These are phyloP conservation scores for Centropristis striata DNA, from an alignment of 2,113 vertebrate species.

Conservation along the genomic window DNA sequence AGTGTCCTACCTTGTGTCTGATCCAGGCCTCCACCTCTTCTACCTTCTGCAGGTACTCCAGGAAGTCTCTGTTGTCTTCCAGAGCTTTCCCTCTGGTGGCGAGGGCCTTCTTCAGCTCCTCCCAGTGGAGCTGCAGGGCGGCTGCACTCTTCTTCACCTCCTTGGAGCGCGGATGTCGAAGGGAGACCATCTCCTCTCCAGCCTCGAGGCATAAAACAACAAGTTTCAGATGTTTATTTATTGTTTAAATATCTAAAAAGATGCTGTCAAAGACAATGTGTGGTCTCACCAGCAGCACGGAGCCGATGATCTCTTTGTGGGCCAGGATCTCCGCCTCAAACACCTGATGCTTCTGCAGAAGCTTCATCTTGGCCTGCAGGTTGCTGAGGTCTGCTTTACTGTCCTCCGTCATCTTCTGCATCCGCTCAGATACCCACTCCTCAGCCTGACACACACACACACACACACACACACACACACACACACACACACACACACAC, in stretches of 20 bases:
- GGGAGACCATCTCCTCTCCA: slow-evolving; percentile 84
- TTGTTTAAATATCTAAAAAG: no score
- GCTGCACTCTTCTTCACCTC: slow-evolving; percentile 79
- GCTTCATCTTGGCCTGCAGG: slow-evolving; percentile 88
- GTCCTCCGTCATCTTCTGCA: slow-evolving; percentile 88
- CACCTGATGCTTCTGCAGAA: slow-evolving; percentile 90
- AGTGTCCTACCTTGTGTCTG: slow-evolving; percentile 87
- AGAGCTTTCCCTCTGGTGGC: slow-evolving; percentile 86
- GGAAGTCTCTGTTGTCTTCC: slow-evolving; percentile 87
- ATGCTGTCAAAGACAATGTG: background rate
- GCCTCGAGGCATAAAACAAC: slow-evolving; percentile 73
- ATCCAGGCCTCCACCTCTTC: slow-evolving; percentile 93
- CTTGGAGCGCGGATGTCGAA: slow-evolving; percentile 76
- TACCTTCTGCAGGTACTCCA: slow-evolving; percentile 92
- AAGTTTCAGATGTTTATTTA: background rate
- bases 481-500: no score
- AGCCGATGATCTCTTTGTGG: slow-evolving; percentile 85
- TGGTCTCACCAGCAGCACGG: slow-evolving; percentile 83
- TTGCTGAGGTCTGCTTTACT: slow-evolving; percentile 82
- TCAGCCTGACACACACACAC: slow-evolving; percentile 81
- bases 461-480: no score
- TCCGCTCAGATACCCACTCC: slow-evolving; percentile 89
- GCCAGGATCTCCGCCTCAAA: slow-evolving; percentile 93
- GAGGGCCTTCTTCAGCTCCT: slow-evolving; percentile 86
- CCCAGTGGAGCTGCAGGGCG: slow-evolving; percentile 86